Base-by-base conservation (phyloP, 92 coral and sea anemone species). In the Parazoanthus atlanticus region DNA sequence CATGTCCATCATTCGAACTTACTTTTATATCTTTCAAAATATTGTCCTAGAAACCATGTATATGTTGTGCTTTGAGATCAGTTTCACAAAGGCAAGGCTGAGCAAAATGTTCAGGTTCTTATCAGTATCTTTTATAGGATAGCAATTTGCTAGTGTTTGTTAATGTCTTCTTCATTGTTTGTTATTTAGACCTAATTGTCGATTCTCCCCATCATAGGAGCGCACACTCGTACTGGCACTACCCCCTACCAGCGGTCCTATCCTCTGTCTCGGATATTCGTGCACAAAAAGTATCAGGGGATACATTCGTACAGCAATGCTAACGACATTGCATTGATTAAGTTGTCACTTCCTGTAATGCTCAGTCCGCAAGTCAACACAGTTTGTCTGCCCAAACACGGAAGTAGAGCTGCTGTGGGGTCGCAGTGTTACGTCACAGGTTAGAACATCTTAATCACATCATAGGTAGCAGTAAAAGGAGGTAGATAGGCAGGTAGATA, bases 401-500 rank as follows among this genome's bases (percentile, higher is more conserved):
- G 91, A 21, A 83, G 86, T 78, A 90, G 91, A 10, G 86, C 86
- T 8, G 86, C 89, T 1, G 82, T 85, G 0, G 93, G 93, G 41
- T 31, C 89, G 3, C 31, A 16, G n/a, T 91, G 93, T 56, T 91
- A 91, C 77, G 84, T 88, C 30, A 89, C 91, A 74, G 93, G 93
- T 91, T n/a, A 78, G 81, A 26, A 58, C n/a, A 23, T 19, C n/a
- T 49, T 13, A 12, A 13, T 12, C 16, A 49, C 17, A 49, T 49
- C 15, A 49, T 49, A 41, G 8, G 47, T 41, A 41, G 47, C 9
- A 41, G 47, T 41, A 41, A 8, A 41, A 41, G 56, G 6, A 10
- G 3, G 56, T 49, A 49, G 17, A 2, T 49, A 49, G 16, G 17
- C 17, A 49, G 56, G 17, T 12, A 49, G 56, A 3, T 8, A 32